These are phyloP conservation scores for Centruroides sculpturatus DNA, from an alignment of 1,140 invertebrate genomes.

Conservation along the genomic window DNA sequence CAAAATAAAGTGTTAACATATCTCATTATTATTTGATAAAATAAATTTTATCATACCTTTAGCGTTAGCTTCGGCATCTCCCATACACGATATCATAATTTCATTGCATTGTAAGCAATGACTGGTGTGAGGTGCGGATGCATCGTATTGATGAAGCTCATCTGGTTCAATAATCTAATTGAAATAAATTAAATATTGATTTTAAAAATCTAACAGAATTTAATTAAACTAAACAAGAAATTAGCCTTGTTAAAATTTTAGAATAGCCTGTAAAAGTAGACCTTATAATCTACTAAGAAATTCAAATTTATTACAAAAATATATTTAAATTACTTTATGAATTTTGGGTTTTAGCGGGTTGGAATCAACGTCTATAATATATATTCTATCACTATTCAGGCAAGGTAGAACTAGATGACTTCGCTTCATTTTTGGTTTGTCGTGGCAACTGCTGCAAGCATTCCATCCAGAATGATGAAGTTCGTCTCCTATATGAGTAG, in stretches of 20 bases:
- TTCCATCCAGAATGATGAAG: slow-evolving; percentile 95
- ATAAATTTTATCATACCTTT: slow-evolving; percentile 30
- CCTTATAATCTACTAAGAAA: too few relatives aligned
- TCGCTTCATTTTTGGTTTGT: slow-evolving; percentile 41
- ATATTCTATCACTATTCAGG: slow-evolving; percentile 67
- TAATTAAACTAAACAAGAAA: too few relatives aligned
- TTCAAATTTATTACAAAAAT: too few relatives aligned
- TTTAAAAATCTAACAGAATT: too few relatives aligned
- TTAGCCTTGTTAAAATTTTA: too few relatives aligned
- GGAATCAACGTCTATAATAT: slow-evolving; percentile 62
- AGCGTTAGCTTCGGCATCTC: slow-evolving; percentile 55
- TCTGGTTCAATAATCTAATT: slow-evolving; percentile 35
- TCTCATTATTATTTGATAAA: neutral
- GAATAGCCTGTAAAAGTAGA: too few relatives aligned
- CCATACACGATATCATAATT: slow-evolving; percentile 89
- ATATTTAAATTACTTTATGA: slow-evolving; percentile 5
- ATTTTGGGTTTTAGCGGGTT: slow-evolving; percentile 45
- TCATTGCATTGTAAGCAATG: slow-evolving; percentile 84
- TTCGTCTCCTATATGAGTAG: slow-evolving; percentile 69
- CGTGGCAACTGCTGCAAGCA: slow-evolving; percentile 78
- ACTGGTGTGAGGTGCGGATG: slow-evolving; percentile 74
- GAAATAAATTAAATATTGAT: neutral
- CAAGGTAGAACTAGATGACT: slow-evolving; percentile 68
- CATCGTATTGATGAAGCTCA: slow-evolving; percentile 54
- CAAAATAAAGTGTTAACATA: neutral